Evolutionary conservation across 1,140 invertebrate genomes (phyloP).

Genomic region (Temnothorax nylanderi): DNA sequence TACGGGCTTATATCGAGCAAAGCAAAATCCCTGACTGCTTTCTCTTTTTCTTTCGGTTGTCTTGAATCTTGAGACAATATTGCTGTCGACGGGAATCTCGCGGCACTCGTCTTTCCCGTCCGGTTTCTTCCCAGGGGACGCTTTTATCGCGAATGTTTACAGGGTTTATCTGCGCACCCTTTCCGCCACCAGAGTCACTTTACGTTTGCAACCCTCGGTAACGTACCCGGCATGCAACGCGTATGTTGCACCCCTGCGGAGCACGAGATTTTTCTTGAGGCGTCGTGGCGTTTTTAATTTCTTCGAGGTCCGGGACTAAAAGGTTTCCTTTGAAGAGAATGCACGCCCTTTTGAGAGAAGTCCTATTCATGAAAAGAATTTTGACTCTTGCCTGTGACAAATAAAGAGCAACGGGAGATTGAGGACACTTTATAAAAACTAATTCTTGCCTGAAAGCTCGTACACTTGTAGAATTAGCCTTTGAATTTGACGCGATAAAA

Average conservation of each 20-base stretch:
- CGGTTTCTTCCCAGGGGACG: constrained; percentile 36
- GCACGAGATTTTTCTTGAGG: constrained; percentile 51
- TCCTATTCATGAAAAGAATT: constrained; percentile 4
- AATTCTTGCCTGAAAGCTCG: not conserved
- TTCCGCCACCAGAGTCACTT: constrained; percentile 53
- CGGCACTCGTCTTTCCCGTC: constrained; percentile 60
- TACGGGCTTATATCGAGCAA: not conserved
- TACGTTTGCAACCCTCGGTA: constrained; percentile 56
- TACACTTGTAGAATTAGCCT: not conserved
- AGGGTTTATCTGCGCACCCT: constrained; percentile 73
- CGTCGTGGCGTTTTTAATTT: constrained; percentile 33
- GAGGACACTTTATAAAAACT: not conserved
- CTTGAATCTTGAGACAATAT: constrained; percentile 65
- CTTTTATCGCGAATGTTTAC: constrained; percentile 76
- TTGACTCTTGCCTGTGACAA: not conserved
- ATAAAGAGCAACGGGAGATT: not conserved
- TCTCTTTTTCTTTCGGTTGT: not conserved
- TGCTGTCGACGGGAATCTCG: not conserved
- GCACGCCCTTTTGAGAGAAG: constrained; percentile 12
- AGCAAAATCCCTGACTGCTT: constrained; percentile 2
- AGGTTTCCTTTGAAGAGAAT: constrained; percentile 36
- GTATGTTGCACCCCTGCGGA: constrained; percentile 6
- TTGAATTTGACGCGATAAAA: not conserved
- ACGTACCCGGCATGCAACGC: constrained; percentile 6
- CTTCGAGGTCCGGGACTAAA: constrained; percentile 13